Conservation (phyloP, 2,888 invertebrate genomes). For the Drosophila nigricruria region DNA sequence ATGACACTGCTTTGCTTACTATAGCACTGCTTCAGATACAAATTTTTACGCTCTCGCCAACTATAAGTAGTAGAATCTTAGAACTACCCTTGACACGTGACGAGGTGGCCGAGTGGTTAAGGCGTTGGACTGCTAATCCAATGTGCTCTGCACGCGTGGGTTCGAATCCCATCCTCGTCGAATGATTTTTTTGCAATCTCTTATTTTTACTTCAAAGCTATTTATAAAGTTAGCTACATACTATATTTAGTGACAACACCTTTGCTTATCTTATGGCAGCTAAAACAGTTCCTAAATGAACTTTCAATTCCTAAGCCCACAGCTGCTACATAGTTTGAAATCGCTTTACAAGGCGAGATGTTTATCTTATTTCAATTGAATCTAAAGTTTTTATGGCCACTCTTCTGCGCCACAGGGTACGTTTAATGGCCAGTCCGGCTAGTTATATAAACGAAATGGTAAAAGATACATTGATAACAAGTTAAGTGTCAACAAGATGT, state of each 20-base stretch:
- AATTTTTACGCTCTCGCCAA: background rate
- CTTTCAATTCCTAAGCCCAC: background rate
- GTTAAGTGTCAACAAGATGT: constrained; percentile 59
- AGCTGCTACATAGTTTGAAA: constrained; percentile 6
- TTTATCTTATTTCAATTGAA: constrained; percentile 71
- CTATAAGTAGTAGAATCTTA: constrained; percentile 14
- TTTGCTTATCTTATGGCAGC: background rate
- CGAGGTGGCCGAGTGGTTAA: constrained; percentile 95
- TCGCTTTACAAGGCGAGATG: constrained; percentile 55
- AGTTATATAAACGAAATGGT: constrained; percentile 68
- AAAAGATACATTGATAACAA: constrained; percentile 76
- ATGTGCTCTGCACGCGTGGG: constrained; percentile 95
- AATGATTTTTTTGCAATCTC: constrained; percentile 34
- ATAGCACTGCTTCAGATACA: constrained; percentile 6
- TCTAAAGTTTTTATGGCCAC: constrained; percentile 56
- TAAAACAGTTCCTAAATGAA: background rate
- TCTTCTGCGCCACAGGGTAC: constrained; percentile 31
- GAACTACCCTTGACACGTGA: constrained; percentile 89
- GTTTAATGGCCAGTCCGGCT: constrained; percentile 46
- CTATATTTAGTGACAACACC: background rate
- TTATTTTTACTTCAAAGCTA: background rate
- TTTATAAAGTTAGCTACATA: background rate
- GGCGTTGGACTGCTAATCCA: constrained; percentile 95
- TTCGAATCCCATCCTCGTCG: constrained; percentile 94
- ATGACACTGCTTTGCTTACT: constrained; percentile 1